phyloP scores from a whole-genome alignment of 1,140 invertebrate genomes.

The Muscidifurax raptorellus region DNA sequence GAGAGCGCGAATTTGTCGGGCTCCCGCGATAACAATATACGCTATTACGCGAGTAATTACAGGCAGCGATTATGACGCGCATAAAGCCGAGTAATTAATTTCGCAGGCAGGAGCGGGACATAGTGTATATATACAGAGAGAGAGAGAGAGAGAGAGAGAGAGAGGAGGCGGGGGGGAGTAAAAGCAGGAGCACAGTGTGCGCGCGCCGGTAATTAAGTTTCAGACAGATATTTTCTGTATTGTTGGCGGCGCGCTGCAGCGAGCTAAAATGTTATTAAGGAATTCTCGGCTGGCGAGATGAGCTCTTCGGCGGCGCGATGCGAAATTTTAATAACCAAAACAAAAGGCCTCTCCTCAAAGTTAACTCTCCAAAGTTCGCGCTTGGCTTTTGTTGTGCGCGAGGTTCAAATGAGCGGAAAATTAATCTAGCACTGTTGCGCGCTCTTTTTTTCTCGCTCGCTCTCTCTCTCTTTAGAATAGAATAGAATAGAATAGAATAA shows the following conservation, averaged over 20 bases:
- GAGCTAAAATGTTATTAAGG: constrained; percentile 33
- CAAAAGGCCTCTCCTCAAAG: constrained; percentile 18
- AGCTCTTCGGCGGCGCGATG: neutral
- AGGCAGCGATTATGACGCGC: constrained; percentile 36
- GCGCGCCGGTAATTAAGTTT: constrained; percentile 45
- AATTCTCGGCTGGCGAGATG: constrained; percentile 4
- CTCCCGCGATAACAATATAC: neutral
- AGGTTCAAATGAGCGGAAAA: constrained; percentile 24
- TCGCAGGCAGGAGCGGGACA: constrained; percentile 29
- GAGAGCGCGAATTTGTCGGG: neutral
- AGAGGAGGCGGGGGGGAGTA: too few species aligned
- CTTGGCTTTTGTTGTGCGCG: neutral
- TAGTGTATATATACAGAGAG: neutral
- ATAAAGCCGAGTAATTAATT: constrained; percentile 49
- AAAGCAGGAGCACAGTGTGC: neutral
- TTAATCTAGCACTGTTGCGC: constrained; percentile 36
- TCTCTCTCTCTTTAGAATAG: neutral
- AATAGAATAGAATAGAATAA: too few species aligned
- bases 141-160: too few species aligned
- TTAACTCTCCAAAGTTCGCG: constrained; percentile 17
- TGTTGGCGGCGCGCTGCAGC: constrained; percentile 8
- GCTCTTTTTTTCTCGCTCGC: neutral
- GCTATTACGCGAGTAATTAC: constrained; percentile 39
- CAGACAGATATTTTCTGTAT: constrained; percentile 40
- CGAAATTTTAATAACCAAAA: constrained; percentile 46